Evolutionary conservation across 2,113 vertebrate species (phyloP).

Genomic region (Epinephelus moara): DNA sequence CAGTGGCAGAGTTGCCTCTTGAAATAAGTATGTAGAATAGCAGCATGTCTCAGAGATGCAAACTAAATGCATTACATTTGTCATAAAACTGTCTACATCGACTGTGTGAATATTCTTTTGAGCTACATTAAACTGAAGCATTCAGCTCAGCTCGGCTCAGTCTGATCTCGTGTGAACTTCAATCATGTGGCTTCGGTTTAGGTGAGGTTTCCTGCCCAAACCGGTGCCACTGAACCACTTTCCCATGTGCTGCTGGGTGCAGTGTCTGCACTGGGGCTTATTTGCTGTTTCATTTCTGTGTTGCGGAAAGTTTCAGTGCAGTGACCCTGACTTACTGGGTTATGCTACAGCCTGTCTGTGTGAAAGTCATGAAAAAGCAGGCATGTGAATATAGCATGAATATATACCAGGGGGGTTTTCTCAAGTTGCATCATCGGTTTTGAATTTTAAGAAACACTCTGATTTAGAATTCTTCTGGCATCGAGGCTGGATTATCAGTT

Average conservation of each 20-base stretch:
- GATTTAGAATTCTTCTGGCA: too few species aligned
- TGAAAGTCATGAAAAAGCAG: neutral
- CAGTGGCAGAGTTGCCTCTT: conserved; percentile 3
- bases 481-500: too few species aligned
- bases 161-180: conserved; percentile 2
- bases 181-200: neutral
- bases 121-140: neutral
- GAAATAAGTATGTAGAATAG: accelerated
- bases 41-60: neutral
- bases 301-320: neutral
- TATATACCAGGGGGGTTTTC: too few species aligned
- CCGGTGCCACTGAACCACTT: neutral
- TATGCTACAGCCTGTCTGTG: neutral
- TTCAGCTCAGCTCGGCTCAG: neutral
- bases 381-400: neutral
- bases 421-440: too few species aligned
- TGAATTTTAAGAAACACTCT: too few species aligned
- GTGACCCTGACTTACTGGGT: neutral
- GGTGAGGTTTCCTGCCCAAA: conserved; percentile 9
- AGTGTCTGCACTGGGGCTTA: neutral
- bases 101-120: neutral
- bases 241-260: neutral
- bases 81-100: neutral
- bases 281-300: neutral
- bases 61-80: neutral